A percentile compares a stretch with the other conserved stretches of the same genome.
Evolutionary conservation across 2,888 invertebrate genomes (phyloP).

Genomic region (Philopedon plagiatum): DNA sequence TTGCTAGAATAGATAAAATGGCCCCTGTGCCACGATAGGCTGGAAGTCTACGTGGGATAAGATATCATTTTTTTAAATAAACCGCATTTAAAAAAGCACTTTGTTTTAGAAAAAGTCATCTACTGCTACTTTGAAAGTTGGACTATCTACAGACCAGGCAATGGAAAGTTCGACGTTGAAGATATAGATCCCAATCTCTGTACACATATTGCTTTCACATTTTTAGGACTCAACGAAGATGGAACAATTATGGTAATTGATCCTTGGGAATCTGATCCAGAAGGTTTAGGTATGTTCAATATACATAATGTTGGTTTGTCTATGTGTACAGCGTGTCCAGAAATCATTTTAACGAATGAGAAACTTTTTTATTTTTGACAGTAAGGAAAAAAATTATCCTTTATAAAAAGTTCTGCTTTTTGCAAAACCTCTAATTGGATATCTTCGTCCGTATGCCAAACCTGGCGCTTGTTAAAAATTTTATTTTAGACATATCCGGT

Average conservation of each 20-base stretch:
- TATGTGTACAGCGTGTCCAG: too few relatives aligned
- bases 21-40: too few relatives aligned
- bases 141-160: constrained; percentile 58
- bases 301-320: neutral
- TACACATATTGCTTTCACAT: constrained; percentile 60
- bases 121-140: constrained; percentile 61
- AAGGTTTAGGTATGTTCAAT: constrained; percentile 51
- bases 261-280: constrained; percentile 58
- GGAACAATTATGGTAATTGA: constrained; percentile 54
- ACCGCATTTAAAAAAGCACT: neutral
- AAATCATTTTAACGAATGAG: too few relatives aligned
- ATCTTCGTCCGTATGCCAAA: too few relatives aligned
- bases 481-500: too few relatives aligned
- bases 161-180: constrained; percentile 58
- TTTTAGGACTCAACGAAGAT: constrained; percentile 56
- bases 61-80: neutral
- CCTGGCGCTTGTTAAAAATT: too few relatives aligned
- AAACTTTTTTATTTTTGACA: too few relatives aligned
- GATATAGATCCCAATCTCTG: constrained; percentile 58
- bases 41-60: neutral
- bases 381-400: too few relatives aligned
- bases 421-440: too few relatives aligned
- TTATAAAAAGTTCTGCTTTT: too few relatives aligned
- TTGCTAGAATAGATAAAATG: too few relatives aligned
- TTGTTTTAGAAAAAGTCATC: constrained; percentile 46